Evolutionary conservation across 1,140 invertebrate species (phyloP), one percentile per base, ranked within the genome.

Genomic region (Latrodectus geometricus): DNA sequence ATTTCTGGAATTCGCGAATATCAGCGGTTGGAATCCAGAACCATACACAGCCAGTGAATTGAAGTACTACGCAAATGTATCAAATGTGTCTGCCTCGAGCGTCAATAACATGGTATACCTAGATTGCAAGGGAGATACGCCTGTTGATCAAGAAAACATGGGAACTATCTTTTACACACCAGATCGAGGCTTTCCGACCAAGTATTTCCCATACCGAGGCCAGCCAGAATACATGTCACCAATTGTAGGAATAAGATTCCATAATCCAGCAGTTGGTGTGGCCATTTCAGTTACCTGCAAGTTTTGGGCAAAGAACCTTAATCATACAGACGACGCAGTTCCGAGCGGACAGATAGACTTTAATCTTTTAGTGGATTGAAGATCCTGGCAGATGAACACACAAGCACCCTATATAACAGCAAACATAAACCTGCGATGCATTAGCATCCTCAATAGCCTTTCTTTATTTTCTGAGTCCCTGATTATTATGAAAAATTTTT

Each of bases 11-110:
- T 88, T 89, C 77, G 84, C 69, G 68, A 88, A 88, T 56, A 81
- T 87, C 20, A 83, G 79, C 50, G 85, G 82, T 52, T 88, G 82
- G 82, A 72, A 84, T 49, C 88, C 88, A 49, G 82, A 89, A 78
- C 66, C 88, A 5, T 88, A 88, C 49, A 88, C 12, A 0, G 17
- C 86, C 15, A n/a, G 75, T 0, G 92, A 93, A 11, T 96, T 97
- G 48, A 82, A 88, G 56, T 69, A 72, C 15, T 69, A 65, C 49
- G 76, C 61, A 20, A 74, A 88, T n/a, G 12, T 88, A 0, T 54
- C 83, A 15, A 70, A 86, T 4, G 8, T 52, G 12, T 61, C 65
- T 0, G 48, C 52, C 15, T 14, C 11, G 8, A 61, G 54, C 54
- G 54, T 86, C 49, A 20, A 84, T 12, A 87, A 88, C 66, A 75